Base-by-base conservation (phyloP, 2,888 invertebrate species). In the Limnephilus auricula region DNA sequence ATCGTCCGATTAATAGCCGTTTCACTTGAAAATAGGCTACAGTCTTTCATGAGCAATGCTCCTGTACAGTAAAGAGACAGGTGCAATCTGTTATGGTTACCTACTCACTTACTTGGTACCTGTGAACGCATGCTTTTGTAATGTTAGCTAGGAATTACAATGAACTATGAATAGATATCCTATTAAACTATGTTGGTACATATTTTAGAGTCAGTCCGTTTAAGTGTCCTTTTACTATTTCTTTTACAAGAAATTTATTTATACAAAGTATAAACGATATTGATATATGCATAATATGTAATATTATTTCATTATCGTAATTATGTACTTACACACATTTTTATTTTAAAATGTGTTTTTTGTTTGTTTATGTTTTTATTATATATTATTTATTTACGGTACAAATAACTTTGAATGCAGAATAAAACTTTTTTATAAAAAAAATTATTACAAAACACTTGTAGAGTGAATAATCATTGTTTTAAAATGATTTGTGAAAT, bases 1-100 rank as follows among this genome's bases (percentile, higher is more conserved):
- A 65, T 9, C 25, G n/a, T 65, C 50, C 25, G 65, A 65, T 65
- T 65, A 9, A 65, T 65, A 9, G 25, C n/a, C 25, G 65, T 65
- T 65, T 65, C 65, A 9, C 65, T 65, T 65, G 25, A 65, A 65
- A 65, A 65, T 10, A 25, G 25, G 25, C 65, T 65, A n/a, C 65
- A 65, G 9, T 65, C 25, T 65, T 65, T 65, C n/a, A 65, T 65
- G 25, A 65, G 65, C 65, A 25, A 65, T 65, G 65, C 65, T 65
- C 65, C 34, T 50, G 89, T 31, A 78, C 80, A 89, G 32, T 91
- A 84, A 90, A 91, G 91, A 90, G 91, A 92, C 92, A 92, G 91
- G 92, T 92, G 92, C 91, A 92, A 92, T 91, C 85, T 90, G 89
- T 92, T 91, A 92, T 92, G 90, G 65, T 65, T 65, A 65, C 65